Evolutionary conservation across 1,140 invertebrate species (phyloP), one percentile per base, ranked within the genome.

Genomic region (Macrosteles quadrilineatus): DNA sequence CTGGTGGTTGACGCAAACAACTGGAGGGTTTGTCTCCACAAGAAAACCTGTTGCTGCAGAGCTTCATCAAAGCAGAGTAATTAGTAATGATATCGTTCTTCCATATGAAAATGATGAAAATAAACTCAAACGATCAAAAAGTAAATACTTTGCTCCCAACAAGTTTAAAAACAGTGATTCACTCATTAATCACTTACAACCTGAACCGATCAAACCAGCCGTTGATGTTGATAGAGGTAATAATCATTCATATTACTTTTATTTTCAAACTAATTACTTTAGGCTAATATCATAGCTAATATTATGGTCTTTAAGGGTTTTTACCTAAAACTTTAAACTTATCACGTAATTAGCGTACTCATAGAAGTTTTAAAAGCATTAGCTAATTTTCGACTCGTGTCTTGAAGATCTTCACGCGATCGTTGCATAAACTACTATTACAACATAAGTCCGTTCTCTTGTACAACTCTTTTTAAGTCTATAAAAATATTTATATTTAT

Each of bases 181-280:
- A 65, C 72, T 85, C 0, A 71, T 82, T 2, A 78, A 80, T 55
- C 79, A 83, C 59, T 70, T 84, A 14, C 80, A 83, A 73, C 78
- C 81, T 71, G 32, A 71, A 66, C 31, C 50, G 36, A 53, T 71
- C 6, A 59, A 59, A 53, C 62, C 62, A 23, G 36, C 17, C 17
- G 45, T 47, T 25, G 21, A 36, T 21, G 55, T 80, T 53, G 79
- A 75, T 30, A 72, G 81, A 78, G 81, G 81, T 83, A 76, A 66
- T 12, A 47, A n/a, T 65, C 59, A 47, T 70, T 30, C 43, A 29
- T 69, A 43, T 64, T 36, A 19, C 57, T 3, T 14, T 29, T 6
- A 25, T 25, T 31, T 62, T n/a, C n/a, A n/a, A 29, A 1, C 32
- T 19, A 11, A n/a, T 1, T 68, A 50, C 2, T 30, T 27, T 12